These are phyloP conservation scores for Drosophila tani DNA, from an alignment of 1,140 invertebrate genomes.

Conservation along the genomic window DNA sequence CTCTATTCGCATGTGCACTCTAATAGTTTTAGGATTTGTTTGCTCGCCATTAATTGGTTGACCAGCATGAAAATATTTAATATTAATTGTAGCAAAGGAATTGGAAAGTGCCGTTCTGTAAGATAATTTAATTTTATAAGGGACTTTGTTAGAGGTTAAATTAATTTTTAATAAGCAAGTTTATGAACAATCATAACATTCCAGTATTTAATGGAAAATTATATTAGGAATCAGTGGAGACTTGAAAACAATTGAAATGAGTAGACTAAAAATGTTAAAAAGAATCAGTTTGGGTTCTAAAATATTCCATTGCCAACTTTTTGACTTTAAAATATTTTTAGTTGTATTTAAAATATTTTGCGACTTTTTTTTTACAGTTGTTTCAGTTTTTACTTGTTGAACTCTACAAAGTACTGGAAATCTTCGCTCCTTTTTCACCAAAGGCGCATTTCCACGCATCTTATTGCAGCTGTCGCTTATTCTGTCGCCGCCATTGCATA, in stretches of 20 bases:
- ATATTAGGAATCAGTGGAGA: too few relatives aligned
- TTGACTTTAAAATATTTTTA: background rate
- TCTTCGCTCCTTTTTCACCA: background rate
- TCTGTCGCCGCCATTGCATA: conserved; percentile 52
- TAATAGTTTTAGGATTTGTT: conserved; percentile 41
- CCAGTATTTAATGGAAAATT: too few relatives aligned
- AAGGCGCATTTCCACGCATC: background rate
- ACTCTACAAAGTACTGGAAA: background rate
- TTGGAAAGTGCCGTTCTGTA: conserved; percentile 8
- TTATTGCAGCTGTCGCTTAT: conserved; percentile 29
- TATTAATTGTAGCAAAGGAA: conserved; percentile 37
- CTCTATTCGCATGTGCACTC: conserved; percentile 15
- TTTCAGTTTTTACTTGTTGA: too few relatives aligned
- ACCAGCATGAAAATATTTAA: conserved; percentile 43
- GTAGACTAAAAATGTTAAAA: too few relatives aligned
- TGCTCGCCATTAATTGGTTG: conserved; percentile 39
- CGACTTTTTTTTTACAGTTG: too few relatives aligned
- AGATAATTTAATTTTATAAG: conserved; percentile 6
- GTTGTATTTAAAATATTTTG: background rate
- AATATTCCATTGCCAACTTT: too few relatives aligned
- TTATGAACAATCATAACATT: background rate
- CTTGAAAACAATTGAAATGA: too few relatives aligned
- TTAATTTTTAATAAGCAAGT: background rate
- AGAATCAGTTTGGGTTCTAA: too few relatives aligned
- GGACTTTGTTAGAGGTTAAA: background rate